Evolutionary conservation across 2,113 vertebrate species (phyloP), one percentile per base, ranked within the genome.

Genomic region (Lasiurus cinereus): DNA sequence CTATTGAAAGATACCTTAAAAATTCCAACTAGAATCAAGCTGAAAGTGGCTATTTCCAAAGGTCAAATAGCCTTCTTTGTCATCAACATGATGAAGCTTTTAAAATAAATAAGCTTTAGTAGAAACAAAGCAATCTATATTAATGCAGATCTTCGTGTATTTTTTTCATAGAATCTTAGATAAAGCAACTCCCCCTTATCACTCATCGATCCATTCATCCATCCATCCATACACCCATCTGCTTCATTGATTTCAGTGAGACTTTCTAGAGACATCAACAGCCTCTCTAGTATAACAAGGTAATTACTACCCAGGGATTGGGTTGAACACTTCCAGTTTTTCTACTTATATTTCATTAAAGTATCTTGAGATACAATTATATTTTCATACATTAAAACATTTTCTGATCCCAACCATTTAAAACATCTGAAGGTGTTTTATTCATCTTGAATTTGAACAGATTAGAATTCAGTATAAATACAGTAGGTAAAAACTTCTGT

Each of bases 1-100:
- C 12, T 92, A 69, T 10, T 83, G 29, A 86, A 69, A 93, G 7
- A 16, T 50, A 85, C 12, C 77, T 95, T 80, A 54, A 93, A 95
- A 79, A 82, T 43, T 22, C 7, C 46, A 92, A 66, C 13, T 43
- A 78, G 14, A 82, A 73, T 83, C 39, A 90, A 76, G 33, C 18
- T 88, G 10, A 91, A 89, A 56, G 21, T 43, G 39, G 14, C 7
- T 29, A 76, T 64, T 87, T 83, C 19, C 11, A 29, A 78, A 77
- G 29, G 21, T 24, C n/a, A 82, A 59, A 90, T 46, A 76, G 73
- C 5, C 56, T 72, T 88, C 5, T 77, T 33, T 62, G 48, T 50
- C 64, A 78, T 66, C 33, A 33, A 52, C 19, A 70, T 86, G 21
- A 93, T 7, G 43, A 33, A 14, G 5, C 62, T 62, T 87, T 73